phyloP scores from a whole-genome alignment of 2,113 vertebrate genomes.

The Cariama cristata region DNA sequence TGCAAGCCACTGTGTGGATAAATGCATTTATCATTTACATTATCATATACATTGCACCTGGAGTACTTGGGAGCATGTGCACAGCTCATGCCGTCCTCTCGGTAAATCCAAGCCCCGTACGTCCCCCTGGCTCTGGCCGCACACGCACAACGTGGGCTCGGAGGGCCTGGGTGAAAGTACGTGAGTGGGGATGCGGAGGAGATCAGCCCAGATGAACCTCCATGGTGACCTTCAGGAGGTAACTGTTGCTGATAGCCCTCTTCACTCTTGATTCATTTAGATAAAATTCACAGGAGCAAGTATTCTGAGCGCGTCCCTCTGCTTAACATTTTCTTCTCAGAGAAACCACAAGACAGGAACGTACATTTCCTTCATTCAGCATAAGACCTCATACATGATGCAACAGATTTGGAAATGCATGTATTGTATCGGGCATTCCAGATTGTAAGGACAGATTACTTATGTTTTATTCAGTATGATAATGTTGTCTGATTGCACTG shows the following conservation, averaged over 20 bases:
- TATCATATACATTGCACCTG: neutral
- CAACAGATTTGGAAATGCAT: neutral
- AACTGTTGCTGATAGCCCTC: neutral
- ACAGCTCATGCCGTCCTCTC: neutral
- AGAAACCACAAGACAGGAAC: neutral
- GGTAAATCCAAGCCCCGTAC: neutral
- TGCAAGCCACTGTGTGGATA: neutral
- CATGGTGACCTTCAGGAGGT: neutral
- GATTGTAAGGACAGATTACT: conserved; percentile 26
- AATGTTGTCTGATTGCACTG: neutral
- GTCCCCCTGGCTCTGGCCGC: neutral
- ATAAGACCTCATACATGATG: neutral
- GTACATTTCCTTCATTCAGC: neutral
- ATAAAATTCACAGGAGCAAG: neutral
- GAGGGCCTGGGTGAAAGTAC: neutral
- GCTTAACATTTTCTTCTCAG: neutral
- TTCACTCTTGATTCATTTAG: neutral
- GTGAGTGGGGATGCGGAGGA: neutral
- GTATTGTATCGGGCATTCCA: neutral
- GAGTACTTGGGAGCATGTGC: neutral
- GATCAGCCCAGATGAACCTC: neutral
- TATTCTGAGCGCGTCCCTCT: neutral
- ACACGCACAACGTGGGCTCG: neutral
- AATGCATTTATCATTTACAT: neutral
- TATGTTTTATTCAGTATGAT: conserved; percentile 53